Evolutionary conservation across 2,888 invertebrate genomes (phyloP).

Genomic region (Lissocephala sabroskyi): DNA sequence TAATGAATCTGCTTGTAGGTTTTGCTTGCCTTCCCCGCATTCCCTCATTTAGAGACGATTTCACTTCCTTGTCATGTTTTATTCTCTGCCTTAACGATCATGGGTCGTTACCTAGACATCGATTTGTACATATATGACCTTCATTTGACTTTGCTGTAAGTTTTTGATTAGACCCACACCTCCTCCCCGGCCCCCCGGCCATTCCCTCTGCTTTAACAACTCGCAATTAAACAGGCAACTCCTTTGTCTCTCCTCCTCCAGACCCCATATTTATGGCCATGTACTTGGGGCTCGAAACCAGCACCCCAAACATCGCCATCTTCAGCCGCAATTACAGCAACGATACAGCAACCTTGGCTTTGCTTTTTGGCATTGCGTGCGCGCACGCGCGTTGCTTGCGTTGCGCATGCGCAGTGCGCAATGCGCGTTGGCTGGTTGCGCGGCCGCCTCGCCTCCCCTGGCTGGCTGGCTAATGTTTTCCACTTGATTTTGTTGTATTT

Average conservation of each 20-base stretch:
- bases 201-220: slow-evolving; percentile 37
- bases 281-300: slow-evolving; percentile 25
- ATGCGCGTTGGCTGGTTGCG: slow-evolving; percentile 11
- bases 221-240: slow-evolving; percentile 31
- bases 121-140: slow-evolving; percentile 1
- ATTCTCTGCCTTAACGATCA: no score
- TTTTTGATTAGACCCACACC: slow-evolving; percentile 31
- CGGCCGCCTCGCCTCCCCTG: no score
- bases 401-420: slow-evolving; percentile 49
- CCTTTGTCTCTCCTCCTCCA: neutral
- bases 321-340: slow-evolving; percentile 1
- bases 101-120: neutral
- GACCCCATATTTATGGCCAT: slow-evolving; percentile 37
- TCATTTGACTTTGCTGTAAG: slow-evolving; percentile 17
- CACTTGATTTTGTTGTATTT: slow-evolving; percentile 58
- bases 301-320: slow-evolving; percentile 9
- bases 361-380: slow-evolving; percentile 50
- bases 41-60: no score
- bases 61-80: no score
- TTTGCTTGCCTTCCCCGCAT: no score
- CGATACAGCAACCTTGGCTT: slow-evolving; percentile 44
- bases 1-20: no score
- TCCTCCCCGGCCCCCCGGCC: slow-evolving; percentile 16
- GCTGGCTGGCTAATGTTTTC: slow-evolving; percentile 18
- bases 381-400: slow-evolving; percentile 22